Percentiles rank a stretch among this genome's conserved stretches.
These are phyloP conservation scores for Apogon talboti DNA, from an alignment of 2,797 vertebrate genomes.

Conservation along the genomic window DNA sequence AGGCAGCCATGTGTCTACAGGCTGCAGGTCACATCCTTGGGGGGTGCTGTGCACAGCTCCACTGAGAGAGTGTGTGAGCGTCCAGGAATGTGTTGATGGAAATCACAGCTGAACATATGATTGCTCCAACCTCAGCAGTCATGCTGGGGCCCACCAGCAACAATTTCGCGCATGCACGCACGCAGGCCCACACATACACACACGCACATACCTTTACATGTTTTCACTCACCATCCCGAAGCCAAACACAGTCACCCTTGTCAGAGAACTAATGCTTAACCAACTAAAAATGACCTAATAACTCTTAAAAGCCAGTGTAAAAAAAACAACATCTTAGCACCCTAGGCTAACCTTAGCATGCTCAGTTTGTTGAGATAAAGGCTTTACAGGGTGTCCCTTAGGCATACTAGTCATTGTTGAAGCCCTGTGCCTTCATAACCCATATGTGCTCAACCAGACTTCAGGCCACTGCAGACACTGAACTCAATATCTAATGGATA, in stretches of 20 bases:
- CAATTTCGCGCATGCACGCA: slow-evolving; percentile 64
- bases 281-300: slow-evolving; percentile 29
- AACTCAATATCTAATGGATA: neutral
- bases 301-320: slow-evolving; percentile 14
- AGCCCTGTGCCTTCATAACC: slow-evolving; percentile 2
- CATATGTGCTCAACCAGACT: slow-evolving; percentile 1
- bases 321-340: slow-evolving; percentile 18
- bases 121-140: slow-evolving; percentile 87
- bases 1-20: slow-evolving; percentile 79
- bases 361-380: slow-evolving; percentile 14
- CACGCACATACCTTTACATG: slow-evolving; percentile 49
- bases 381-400: slow-evolving; percentile 11
- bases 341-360: neutral
- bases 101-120: slow-evolving; percentile 88
- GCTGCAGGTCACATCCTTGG: slow-evolving; percentile 81
- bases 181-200: slow-evolving; percentile 33
- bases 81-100: slow-evolving; percentile 90
- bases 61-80: slow-evolving; percentile 83
- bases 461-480: neutral
- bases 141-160: slow-evolving; percentile 86
- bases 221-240: slow-evolving; percentile 42
- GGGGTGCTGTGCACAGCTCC: slow-evolving; percentile 79
- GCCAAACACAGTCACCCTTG: slow-evolving; percentile 22
- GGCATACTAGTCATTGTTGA: neutral
- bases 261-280: slow-evolving; percentile 38